Evolutionary conservation across 2,113 vertebrate genomes (phyloP), one percentile per base, ranked within the genome.

Genomic region (Plotosus lineatus): DNA sequence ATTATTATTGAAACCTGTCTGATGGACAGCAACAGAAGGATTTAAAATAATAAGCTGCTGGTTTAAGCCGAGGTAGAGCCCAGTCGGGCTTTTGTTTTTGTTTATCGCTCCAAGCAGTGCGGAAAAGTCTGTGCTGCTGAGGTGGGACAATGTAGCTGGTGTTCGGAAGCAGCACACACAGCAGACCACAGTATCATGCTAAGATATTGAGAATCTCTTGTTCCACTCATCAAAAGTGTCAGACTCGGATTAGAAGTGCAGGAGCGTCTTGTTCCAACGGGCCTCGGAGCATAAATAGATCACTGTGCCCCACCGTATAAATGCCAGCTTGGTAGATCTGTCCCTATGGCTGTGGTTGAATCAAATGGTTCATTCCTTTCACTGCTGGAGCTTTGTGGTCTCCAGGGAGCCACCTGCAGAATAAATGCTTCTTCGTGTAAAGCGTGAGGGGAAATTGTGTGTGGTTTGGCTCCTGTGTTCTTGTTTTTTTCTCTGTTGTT

Each of bases 241-340:
- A 21, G 38, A 10, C 53, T 76, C 28, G n/a, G 74, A 28, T 76
- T 44, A 17, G 36, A 58, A 42, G 3, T 11, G 53, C 71, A 50
- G 60, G 48, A 9, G 40, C n/a, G 23, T 79, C 80, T 77, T 74
- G 51, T 78, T 71, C 66, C 71, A 56, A 48, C 38, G 19, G 44
- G 56, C 73, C 46, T 65, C 61, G 31, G 17, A 19, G 66, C 66
- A 79, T 79, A 79, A 76, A 79, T 82, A 82, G 71, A 56, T 42
- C 58, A 58, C n/a, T 23, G 42, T 69, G 60, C 65, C 33, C 73
- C 63, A 33, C 15, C 56, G 40, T 75, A 74, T 51, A 68, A 78
- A 7, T 44, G 21, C 63, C 46, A 79, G 56, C 44, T 60, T 65
- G 56, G 68, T 61, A 51, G 28, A 76, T 60, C 23, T 40, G 61